Evolutionary conservation across 2,888 invertebrate genomes (phyloP).

Genomic region (Cantharis lateralis): DNA sequence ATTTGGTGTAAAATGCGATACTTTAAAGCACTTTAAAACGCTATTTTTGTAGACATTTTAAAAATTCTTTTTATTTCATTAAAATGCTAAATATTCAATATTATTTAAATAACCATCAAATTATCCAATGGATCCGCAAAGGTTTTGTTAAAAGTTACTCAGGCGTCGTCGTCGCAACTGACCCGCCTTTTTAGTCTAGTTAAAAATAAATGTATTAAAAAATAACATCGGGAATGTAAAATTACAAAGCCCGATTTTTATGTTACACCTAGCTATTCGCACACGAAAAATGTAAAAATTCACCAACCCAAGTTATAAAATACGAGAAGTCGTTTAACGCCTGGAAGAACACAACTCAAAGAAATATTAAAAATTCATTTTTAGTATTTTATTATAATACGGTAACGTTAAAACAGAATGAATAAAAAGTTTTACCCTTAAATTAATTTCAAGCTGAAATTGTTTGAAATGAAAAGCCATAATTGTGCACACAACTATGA

Average conservation of each 20-base stretch:
- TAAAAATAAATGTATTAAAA: neutral
- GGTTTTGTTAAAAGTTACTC: neutral
- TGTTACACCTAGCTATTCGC: neutral
- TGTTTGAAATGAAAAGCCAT: constrained; percentile 12
- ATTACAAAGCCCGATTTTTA: neutral
- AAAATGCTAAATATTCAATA: neutral
- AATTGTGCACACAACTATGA: constrained; percentile 18
- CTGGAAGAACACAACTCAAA: constrained; percentile 13
- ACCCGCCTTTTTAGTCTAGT: neutral
- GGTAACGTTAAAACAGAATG: neutral
- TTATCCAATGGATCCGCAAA: neutral
- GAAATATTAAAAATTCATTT: neutral
- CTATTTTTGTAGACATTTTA: constrained; percentile 2
- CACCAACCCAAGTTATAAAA: constrained; percentile 18
- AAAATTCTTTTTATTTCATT: neutral
- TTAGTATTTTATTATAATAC: neutral
- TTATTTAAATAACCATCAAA: neutral
- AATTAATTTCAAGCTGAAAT: constrained; percentile 3
- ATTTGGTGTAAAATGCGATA: constrained; percentile 30
- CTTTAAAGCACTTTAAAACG: constrained; percentile 8
- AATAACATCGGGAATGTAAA: neutral
- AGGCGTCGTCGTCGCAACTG: neutral
- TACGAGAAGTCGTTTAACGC: constrained; percentile 12
- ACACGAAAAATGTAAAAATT: neutral
- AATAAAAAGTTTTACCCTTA: neutral